Base-by-base conservation (phyloP, 2,888 invertebrate species). In the Eugnorisma glareosa region DNA sequence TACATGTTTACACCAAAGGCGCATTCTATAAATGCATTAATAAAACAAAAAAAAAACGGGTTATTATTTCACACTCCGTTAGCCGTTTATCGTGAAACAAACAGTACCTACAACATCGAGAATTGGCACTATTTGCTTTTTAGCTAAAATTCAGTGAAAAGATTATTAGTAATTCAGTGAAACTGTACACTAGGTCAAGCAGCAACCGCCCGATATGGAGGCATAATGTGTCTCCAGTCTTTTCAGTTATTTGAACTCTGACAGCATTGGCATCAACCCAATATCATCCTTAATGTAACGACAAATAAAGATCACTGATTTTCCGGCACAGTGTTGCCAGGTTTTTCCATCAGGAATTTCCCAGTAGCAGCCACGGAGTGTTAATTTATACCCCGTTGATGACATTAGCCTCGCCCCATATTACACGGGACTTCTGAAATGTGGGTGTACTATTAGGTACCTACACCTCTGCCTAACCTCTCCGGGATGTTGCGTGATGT, bases 81-180 rank as follows among this genome's bases (percentile, higher is more conserved):
- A 51, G n/a, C 28, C n/a, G n/a, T n/a, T n/a, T n/a, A n/a, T n/a
- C n/a, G n/a, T 57, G 28, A 57, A 57, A 57, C 13, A 59, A 67
- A 73, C 45, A 61, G 18, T 51, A 63, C n/a, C n/a, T n/a, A n/a
- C 69, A 66, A 78, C 61, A 70, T 67, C 59, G 31, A 67, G 31
- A 71, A 71, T 71, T 57, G 57, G 57, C 57, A 28, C 28, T 57
- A 57, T 18, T 72, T 63, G 51, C 48, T 40, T 61, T 78, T 59
- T 54, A 45, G 67, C 35, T 67, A 70, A 43, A 11, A 45, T 75
- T 31, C 31, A 4, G 31, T 37, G 21, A 35, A 64, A 21, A 6
- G 40, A 61, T 40, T 10, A 28, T 18, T 18, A 28, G 21, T 66
- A 18, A 43, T 21, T 10, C 18, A 43, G 21, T 28, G 28, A 43